Base-by-base conservation (phyloP, 2,113 vertebrate genomes). In the Macrotis lagotis region DNA sequence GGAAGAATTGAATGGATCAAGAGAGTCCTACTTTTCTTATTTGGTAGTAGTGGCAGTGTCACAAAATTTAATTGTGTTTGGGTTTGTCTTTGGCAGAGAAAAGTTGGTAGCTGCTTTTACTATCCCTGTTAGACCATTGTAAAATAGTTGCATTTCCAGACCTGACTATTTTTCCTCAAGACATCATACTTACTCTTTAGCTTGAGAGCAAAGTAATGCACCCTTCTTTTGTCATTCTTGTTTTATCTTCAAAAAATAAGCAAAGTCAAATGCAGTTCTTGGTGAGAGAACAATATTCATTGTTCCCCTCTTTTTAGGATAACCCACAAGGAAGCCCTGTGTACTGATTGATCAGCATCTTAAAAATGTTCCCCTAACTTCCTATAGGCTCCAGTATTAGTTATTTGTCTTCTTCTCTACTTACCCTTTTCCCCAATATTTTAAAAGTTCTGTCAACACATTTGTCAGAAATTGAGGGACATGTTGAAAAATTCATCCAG, bases 391-490 rank as follows among this genome's bases (percentile, higher is more conserved):
- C n/a, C 19, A 8, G 16, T 49, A 53, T 14, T 25, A 92, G 16
- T 49, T 90, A 59, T 51, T 90, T 91, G 14, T 90, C n/a, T 90
- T 53, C 49, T 25, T 91, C 49, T 37, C 28, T 37, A 89, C 59
- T 59, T 90, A 6, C 25, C 24, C 16, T 92, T 94, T 66, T 91
- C 93, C 88, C 50, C 74, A 25, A 91, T 14, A 4, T 88, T 97
- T 91, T 48, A 8, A 94, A 90, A 91, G 52, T 92, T 92, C 92
- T 90, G 4, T 28, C 26, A 51, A 91, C 91, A 24, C 44, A 52
- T 83, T 44, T 24, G 24, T 24, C 16, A 24, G 66, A 44, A 83
- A 83, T 83, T 83, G 7, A 44, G 44, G 66, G 44, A 83, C n/a
- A 24, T 24, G 7, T 24, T 44, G 66, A 83, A 83, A 83, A 44